Evolutionary conservation across 1,140 invertebrate species (phyloP), one percentile per base, ranked within the genome.

Genomic region (Nasonia vitripennis): DNA sequence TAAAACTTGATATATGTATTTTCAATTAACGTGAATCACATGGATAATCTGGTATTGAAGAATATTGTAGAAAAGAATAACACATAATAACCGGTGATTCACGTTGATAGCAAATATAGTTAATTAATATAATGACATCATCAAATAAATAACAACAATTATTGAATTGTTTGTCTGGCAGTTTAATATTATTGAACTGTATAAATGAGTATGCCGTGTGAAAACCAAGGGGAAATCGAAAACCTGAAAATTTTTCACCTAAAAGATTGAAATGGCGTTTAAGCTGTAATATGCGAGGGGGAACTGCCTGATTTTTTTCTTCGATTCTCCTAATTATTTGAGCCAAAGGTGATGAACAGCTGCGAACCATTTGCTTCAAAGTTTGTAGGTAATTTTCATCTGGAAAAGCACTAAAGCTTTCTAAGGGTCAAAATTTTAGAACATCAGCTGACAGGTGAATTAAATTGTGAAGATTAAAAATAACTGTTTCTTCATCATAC

Each of bases 391-490:
- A 85, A 83, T 87, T 88, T 86, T 89, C 88, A 70, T 86, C 89
- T 9, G 77, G 71, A 37, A 88, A 89, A 27, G 87, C 86, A 79
- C 84, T 68, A 14, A 88, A 86, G 4, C 17, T 62, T 41, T 89
- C 85, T 6, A 89, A 37, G 55, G 84, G 67, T 81, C 87, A 87
- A 81, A 85, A 87, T 5, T 12, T 48, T 68, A 41, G 9, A 7
- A 86, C 86, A 55, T 87, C 87, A 17, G 86, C 70, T 34, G 89
- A 27, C 27, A 81, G 86, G 86, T 90, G 89, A 34, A 87, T 73
- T 11, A 89, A 20, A 81, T 51, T 86, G 80, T 90, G 89, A 11
- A 90, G 83, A 84, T 90, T 90, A 71, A 87, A 88, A 12, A 85
- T 87, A 75, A 89, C 81, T 74, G 87, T 85, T 86, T 89, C 82